These are phyloP conservation scores for Pseudomyrmex cubaensis DNA, from an alignment of 1,140 invertebrate species.

Conservation along the genomic window DNA sequence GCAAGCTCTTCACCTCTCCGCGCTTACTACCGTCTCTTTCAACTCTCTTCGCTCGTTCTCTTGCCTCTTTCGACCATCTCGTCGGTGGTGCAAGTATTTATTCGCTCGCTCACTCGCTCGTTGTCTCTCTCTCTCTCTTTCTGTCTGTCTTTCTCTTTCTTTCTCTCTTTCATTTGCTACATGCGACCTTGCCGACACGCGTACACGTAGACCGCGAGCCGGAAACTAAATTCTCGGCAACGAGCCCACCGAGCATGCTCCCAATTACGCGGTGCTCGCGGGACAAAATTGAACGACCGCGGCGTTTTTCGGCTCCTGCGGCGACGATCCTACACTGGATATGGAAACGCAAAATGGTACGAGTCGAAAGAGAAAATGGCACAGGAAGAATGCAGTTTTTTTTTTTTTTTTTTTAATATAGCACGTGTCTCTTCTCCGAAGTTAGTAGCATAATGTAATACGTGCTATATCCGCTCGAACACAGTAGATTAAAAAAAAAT, in stretches of 20 bases:
- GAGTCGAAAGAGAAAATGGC: not conserved
- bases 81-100: constrained; percentile 9
- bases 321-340: constrained; percentile 39
- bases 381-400: not conserved
- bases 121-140: not conserved
- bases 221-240: constrained; percentile 81
- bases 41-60: constrained; percentile 22
- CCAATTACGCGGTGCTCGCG: constrained; percentile 78
- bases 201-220: constrained; percentile 69
- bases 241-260: constrained; percentile 80
- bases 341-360: constrained; percentile 18
- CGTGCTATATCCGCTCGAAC: constrained; percentile 18
- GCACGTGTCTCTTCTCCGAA: constrained; percentile 6
- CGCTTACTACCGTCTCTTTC: constrained; percentile 48
- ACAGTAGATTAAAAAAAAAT: constrained; percentile 26
- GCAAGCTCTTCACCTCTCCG: constrained; percentile 49
- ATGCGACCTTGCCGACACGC: constrained; percentile 45
- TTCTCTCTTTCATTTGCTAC: not conserved
- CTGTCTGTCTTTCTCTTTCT: not conserved
- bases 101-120: constrained; percentile 31
- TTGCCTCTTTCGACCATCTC: constrained; percentile 16
- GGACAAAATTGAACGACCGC: constrained; percentile 75
- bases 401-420: not conserved
- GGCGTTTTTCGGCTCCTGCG: constrained; percentile 75
- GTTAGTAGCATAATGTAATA: constrained; percentile 45